A percentile compares a stretch with the other conserved stretches of the same genome.
Conservation (phyloP, 2,888 invertebrate species). For the Dioctria rufipes region DNA sequence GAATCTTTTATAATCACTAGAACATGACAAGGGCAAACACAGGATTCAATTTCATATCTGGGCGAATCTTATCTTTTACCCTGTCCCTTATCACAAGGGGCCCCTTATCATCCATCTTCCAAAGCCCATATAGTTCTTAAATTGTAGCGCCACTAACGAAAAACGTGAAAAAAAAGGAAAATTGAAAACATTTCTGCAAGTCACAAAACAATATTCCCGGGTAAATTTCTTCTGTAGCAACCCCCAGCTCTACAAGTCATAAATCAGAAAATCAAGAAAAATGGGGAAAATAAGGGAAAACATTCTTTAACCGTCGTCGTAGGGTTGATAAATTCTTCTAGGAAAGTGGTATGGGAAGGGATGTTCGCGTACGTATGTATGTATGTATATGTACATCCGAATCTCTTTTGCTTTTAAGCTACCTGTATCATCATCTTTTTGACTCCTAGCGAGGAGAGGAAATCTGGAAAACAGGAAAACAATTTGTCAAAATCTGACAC, state of each 20-base stretch:
- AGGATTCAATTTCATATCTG: background rate
- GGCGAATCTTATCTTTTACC: background rate
- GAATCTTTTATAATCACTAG: background rate
- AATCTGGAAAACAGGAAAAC: conserved; percentile 23
- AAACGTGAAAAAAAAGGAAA: background rate
- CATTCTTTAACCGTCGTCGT: background rate
- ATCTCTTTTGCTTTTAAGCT: background rate
- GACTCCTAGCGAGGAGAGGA: background rate
- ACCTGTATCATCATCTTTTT: conserved; percentile 26
- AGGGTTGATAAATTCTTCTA: background rate
- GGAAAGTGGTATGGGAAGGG: background rate
- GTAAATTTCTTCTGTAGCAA: background rate
- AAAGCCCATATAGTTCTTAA: too few relatives aligned
- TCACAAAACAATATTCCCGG: conserved; percentile 29
- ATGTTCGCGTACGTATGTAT: background rate
- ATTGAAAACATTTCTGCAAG: conserved; percentile 27
- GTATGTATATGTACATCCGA: background rate
- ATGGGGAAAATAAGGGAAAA: conserved; percentile 5
- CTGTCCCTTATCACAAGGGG: background rate
- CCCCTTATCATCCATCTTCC: background rate
- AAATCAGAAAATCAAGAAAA: conserved; percentile 42
- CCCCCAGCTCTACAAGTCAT: conserved; percentile 9
- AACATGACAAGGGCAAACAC: background rate
- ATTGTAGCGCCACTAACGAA: too few relatives aligned
- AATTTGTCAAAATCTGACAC: conserved; percentile 39